Evolutionary conservation across 2,113 vertebrate genomes (phyloP), one percentile per base, ranked within the genome.

Genomic region (Prionailurus bengalensis): DNA sequence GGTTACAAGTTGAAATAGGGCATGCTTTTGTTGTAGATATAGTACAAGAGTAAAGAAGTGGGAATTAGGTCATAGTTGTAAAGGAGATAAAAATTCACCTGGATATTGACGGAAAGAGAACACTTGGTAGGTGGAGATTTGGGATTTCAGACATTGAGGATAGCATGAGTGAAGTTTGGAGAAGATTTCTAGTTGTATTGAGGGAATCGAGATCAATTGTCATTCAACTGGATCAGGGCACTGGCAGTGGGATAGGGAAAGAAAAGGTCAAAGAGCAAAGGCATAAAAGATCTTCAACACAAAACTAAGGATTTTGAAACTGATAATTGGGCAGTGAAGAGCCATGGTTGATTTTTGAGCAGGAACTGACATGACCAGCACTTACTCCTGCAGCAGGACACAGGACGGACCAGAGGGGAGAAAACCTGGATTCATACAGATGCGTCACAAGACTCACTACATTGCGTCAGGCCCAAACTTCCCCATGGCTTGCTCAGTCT

Each of bases 11-110:
- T 94, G 73, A 68, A 88, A 55, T 63, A 42, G 89, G 29, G 13
- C 61, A n/a, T 73, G 10, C 55, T 82, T 66, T 91, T 13, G 74
- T 48, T 95, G 29, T 36, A 70, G 14, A 1, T 70, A 15, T 19
- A 39, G 36, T 45, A 31, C 4, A 27, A 53, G n/a, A 81, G 8
- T 88, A 29, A 70, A 48, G 25, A 96, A 13, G 53, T 61, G 71
- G 12, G 55, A 51, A 48, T 80, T 76, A 92, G 78, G 12, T 65
- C 29, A 14, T 68, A 33, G 6, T 82, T 78, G 33, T 91, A n/a
- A 92, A 92, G 36, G 74, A 87, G n/a, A 25, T 45, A 63, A 88
- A 73, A 79, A 51, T 82, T 95, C 27, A 91, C 61, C 16, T 82
- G 23, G 21, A 29, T 21, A 1, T 45, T 42, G 36, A 74, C 53